Percentiles rank a stretch among this genome's conserved stretches.
These are phyloP conservation scores for Sorex fumeus DNA, from an alignment of 2,113 vertebrate species.

Conservation along the genomic window DNA sequence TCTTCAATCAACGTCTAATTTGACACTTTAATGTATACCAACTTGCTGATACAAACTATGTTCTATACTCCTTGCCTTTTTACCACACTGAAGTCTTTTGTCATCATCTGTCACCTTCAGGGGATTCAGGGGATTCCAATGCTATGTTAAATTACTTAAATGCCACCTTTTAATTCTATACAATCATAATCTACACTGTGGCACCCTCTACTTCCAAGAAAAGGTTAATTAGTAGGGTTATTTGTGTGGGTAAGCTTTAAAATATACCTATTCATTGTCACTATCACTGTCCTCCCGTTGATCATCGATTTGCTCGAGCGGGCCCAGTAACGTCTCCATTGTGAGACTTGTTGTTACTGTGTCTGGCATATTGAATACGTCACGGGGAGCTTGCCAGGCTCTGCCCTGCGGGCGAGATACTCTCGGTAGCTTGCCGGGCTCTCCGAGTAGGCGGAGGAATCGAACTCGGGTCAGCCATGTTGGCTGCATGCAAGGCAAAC, in stretches of 20 bases:
- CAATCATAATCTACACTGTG: not conserved
- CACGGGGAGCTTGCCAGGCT: no score
- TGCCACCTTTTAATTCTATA: not conserved
- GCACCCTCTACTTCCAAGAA: not conserved
- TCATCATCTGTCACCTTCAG: not conserved
- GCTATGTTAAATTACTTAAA: not conserved
- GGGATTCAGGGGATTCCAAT: not conserved
- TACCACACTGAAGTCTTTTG: not conserved
- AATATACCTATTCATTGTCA: not conserved
- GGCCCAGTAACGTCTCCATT: no score
- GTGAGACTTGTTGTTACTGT: no score
- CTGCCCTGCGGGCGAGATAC: no score
- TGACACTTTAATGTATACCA: not conserved
- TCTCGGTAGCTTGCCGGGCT: no score
- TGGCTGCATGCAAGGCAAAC: no score
- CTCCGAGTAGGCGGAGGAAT: no score
- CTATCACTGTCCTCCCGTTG: no score
- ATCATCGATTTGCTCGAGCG: no score
- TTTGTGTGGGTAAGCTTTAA: not conserved
- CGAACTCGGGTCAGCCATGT: no score
- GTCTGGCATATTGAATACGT: no score
- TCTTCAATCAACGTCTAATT: constrained; percentile 5
- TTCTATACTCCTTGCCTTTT: not conserved
- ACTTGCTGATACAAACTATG: not conserved
- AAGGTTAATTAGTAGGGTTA: not conserved